Percentiles rank a stretch among this genome's conserved stretches.
These are phyloP conservation scores for Dolichotis patagonum DNA, from an alignment of 2,113 vertebrate species.

Conservation along the genomic window DNA sequence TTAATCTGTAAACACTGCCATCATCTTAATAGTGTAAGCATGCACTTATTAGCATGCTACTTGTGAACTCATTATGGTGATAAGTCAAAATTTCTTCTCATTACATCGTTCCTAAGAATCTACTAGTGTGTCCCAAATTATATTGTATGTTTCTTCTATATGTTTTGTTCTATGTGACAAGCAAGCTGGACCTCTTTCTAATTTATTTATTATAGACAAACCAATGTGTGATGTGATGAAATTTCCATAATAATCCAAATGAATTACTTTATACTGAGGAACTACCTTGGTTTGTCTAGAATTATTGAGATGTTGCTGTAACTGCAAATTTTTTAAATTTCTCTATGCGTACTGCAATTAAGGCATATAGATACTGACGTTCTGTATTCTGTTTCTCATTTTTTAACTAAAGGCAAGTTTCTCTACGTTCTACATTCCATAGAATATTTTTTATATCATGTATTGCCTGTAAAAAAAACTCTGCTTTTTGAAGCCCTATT, in stretches of 20 bases:
- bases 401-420: constrained; percentile 22
- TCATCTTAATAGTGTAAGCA: constrained; percentile 16
- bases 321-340: background rate
- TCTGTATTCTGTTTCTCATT: background rate
- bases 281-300: constrained; percentile 20
- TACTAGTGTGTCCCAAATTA: background rate
- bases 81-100: background rate
- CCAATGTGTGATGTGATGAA: background rate
- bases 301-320: constrained; percentile 29
- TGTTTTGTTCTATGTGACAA: constrained; percentile 15
- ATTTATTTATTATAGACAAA: constrained; percentile 13
- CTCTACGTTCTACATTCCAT: background rate
- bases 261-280: background rate
- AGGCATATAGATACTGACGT: background rate
- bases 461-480: constrained; percentile 14
- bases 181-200: background rate
- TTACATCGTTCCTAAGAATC: background rate
- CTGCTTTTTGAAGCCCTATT: background rate
- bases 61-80: background rate
- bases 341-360: background rate
- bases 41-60: background rate
- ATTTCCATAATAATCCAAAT: background rate
- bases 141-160: background rate
- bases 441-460: background rate
- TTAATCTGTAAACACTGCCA: background rate